phyloP scores from a whole-genome alignment of 2,888 invertebrate species.

The Spialia ferax region DNA sequence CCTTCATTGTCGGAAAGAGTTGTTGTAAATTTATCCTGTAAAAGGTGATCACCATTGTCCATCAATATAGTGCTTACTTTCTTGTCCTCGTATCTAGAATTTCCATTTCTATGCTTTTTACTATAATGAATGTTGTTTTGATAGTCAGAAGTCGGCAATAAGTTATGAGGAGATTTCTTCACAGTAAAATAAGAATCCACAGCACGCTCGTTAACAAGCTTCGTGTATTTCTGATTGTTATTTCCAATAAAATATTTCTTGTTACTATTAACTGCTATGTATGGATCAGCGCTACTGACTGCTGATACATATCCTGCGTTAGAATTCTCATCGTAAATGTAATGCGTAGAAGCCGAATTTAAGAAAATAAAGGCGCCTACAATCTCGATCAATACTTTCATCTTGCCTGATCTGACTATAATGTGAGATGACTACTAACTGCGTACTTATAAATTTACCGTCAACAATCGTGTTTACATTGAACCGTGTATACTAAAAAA shows the following conservation, averaged over 20 bases:
- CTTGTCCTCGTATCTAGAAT: background rate
- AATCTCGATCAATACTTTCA: slow-evolving; percentile 56
- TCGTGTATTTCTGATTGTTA: slow-evolving; percentile 49
- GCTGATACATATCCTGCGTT: slow-evolving; percentile 56
- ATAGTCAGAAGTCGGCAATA: slow-evolving; percentile 14
- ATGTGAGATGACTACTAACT: slow-evolving; percentile 44
- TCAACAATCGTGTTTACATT: slow-evolving; percentile 31
- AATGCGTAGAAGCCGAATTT: slow-evolving; percentile 50
- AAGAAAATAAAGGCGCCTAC: slow-evolving; percentile 52
- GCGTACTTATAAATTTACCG: slow-evolving; percentile 59
- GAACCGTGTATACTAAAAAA: slow-evolving; percentile 19
- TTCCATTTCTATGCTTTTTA: background rate
- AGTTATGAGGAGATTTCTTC: slow-evolving; percentile 48
- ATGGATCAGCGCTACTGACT: slow-evolving; percentile 48
- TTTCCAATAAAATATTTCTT: slow-evolving; percentile 55
- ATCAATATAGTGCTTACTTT: slow-evolving; percentile 1
- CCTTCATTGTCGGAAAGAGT: slow-evolving; percentile 10
- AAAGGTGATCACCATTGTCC: background rate
- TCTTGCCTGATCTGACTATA: slow-evolving; percentile 53
- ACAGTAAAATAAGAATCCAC: slow-evolving; percentile 63
- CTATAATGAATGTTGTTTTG: slow-evolving; percentile 1
- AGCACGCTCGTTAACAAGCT: slow-evolving; percentile 53
- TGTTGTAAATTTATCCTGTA: slow-evolving; percentile 14
- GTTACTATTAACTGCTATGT: slow-evolving; percentile 50
- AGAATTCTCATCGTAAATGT: slow-evolving; percentile 56